Percentiles rank a stretch among this genome's conserved stretches.
Evolutionary conservation across 1,140 invertebrate genomes (phyloP).

Genomic region (Odontomachus brunneus): DNA sequence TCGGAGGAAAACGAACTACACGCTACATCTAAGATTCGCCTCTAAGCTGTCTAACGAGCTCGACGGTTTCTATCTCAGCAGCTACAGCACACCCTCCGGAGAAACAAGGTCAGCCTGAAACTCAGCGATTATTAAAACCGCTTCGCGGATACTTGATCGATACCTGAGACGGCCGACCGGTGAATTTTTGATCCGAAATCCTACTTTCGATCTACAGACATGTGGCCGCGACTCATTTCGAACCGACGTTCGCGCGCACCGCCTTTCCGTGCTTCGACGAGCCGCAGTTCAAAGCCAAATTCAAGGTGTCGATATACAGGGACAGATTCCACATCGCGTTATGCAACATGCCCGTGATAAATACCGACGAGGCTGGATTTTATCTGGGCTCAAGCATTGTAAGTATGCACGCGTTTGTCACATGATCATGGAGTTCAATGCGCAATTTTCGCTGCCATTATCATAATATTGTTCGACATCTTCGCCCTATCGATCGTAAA

Average conservation of each 20-base stretch:
- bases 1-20: slow-evolving; percentile 92
- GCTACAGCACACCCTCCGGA: slow-evolving; percentile 91
- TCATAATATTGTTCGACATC: background rate
- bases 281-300: slow-evolving; percentile 97
- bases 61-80: slow-evolving; percentile 97
- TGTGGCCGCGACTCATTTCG: slow-evolving; percentile 97
- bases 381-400: slow-evolving; percentile 94
- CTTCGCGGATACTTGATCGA: background rate
- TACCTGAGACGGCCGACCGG: background rate
- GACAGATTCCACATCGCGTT: slow-evolving; percentile 94
- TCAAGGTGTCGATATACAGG: slow-evolving; percentile 95
- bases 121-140: slow-evolving; percentile 64
- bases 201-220: slow-evolving; percentile 87
- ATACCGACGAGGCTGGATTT: slow-evolving; percentile 94
- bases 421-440: background rate
- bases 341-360: slow-evolving; percentile 96
- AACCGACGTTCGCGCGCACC: slow-evolving; percentile 96
- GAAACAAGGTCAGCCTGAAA: slow-evolving; percentile 89
- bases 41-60: slow-evolving; percentile 92
- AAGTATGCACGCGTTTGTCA: slow-evolving; percentile 78
- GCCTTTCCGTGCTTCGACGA: slow-evolving; percentile 99
- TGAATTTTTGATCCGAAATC: background rate
- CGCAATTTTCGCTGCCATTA: background rate
- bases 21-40: slow-evolving; percentile 93
- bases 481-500: background rate